Evolutionary conservation across 1,140 invertebrate genomes (phyloP).

Genomic region (Linepithema humile): DNA sequence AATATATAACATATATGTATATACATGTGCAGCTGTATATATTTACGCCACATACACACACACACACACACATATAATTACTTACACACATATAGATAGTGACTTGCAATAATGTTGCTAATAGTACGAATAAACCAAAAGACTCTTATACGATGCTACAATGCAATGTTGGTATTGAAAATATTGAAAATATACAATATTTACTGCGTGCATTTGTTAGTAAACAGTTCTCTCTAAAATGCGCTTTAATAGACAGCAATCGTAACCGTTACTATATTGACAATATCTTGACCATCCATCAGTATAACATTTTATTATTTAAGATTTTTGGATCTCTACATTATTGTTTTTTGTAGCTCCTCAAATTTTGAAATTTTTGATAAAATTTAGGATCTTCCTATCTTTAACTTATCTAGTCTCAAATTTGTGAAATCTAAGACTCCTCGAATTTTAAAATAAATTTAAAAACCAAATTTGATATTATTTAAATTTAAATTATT

Average conservation of each 20-base stretch:
- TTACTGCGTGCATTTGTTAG: background rate
- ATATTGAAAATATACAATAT: background rate
- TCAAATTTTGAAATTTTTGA: background rate
- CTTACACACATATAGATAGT: too few relatives aligned
- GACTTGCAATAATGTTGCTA: slow-evolving; percentile 35
- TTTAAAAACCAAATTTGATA: background rate
- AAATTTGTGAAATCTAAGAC: background rate
- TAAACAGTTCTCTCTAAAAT: background rate
- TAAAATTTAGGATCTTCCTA: background rate
- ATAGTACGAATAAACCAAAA: slow-evolving; percentile 31
- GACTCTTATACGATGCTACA: slow-evolving; percentile 17
- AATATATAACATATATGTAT: slow-evolving; percentile 18
- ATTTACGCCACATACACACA: background rate
- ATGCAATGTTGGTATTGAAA: background rate
- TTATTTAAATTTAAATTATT: background rate
- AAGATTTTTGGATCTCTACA: background rate
- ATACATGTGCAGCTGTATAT: slow-evolving; percentile 32
- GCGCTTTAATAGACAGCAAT: background rate
- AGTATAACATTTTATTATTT: background rate
- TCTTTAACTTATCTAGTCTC: background rate
- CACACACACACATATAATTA: too few relatives aligned
- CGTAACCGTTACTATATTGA: background rate
- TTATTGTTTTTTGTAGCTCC: background rate
- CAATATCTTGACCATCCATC: background rate
- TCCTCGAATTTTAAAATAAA: background rate